Evolutionary conservation across 2,888 invertebrate species (phyloP), one percentile per base, ranked within the genome.

Genomic region (Pardosa pseudoannulata): DNA sequence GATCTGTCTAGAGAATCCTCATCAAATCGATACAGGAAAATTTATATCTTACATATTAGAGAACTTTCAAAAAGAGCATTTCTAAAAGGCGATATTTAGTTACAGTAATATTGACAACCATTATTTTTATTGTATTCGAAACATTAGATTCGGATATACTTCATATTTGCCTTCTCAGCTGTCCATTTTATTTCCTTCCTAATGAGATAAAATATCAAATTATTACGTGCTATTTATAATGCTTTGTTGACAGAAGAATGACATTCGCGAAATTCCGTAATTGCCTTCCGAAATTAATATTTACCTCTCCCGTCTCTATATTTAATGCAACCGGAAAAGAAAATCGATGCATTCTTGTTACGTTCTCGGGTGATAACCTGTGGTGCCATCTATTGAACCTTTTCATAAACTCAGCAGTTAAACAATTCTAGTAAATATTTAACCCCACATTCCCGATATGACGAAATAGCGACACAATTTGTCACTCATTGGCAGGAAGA

Each of bases 161-260:
- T 56, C 56, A n/a, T 6, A 56, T 23, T 56, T 56, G 6, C 23
- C 16, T 56, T 56, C 23, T 23, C 56, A 23, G 23, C 23, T n/a
- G n/a, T n/a, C n/a, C 11, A 56, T 56, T 56, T 2, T 56, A 16
- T 16, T 16, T 23, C 56, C 23, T 23, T 56, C 19, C 56, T 56
- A 56, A 56, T 56, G 23, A 56, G 56, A 56, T 56, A 56, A 56
- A 56, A 56, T 23, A 56, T 56, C 56, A 56, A 56, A 56, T 56
- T 56, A 56, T 56, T 23, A 23, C 23, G 23, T 23, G 5, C 56
- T 56, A 56, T 56, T 56, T 56, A 56, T 56, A 56, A 56, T 56
- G 23, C 56, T 56, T 23, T 56, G 56, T 56, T 56, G 56, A 56
- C 56, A 56, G 19, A 56, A 56, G 56, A 56, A 56, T 56, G 56